Percentiles rank a stretch among this genome's conserved stretches.
These are phyloP conservation scores for Dasyurus viverrinus DNA, from an alignment of 2,113 vertebrate species.

Conservation along the genomic window DNA sequence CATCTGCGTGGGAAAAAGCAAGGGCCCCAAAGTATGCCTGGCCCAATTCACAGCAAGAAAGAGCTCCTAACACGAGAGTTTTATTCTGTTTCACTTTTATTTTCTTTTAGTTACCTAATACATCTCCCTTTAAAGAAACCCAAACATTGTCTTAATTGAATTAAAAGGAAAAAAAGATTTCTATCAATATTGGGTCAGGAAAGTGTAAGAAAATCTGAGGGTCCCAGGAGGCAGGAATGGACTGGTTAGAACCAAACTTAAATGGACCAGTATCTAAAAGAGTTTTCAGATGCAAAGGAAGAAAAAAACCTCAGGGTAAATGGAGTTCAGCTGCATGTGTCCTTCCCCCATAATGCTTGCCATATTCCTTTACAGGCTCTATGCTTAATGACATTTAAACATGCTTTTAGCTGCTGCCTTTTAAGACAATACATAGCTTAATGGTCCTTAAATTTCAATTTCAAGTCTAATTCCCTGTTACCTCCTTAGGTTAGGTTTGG, in stretches of 20 bases:
- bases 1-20: background rate
- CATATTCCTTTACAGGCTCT: background rate
- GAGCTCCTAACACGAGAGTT: background rate
- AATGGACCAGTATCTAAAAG: background rate
- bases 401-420: background rate
- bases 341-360: background rate
- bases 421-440: background rate
- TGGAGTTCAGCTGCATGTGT: background rate
- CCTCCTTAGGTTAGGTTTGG: background rate
- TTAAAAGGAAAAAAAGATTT: background rate
- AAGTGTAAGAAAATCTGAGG: background rate
- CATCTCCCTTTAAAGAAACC: background rate
- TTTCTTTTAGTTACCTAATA: background rate
- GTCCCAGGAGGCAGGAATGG: background rate
- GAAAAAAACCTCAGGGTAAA: constrained; percentile 2
- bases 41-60: background rate
- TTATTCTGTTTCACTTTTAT: background rate
- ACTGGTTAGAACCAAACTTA: background rate
- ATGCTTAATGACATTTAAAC: background rate
- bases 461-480: background rate
- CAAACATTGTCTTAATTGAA: background rate
- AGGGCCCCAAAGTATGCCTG: background rate
- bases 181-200: background rate
- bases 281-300: background rate
- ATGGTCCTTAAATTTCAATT: background rate